phyloP scores from a whole-genome alignment of 2,888 invertebrate genomes.

The Hyppa rectilinea region DNA sequence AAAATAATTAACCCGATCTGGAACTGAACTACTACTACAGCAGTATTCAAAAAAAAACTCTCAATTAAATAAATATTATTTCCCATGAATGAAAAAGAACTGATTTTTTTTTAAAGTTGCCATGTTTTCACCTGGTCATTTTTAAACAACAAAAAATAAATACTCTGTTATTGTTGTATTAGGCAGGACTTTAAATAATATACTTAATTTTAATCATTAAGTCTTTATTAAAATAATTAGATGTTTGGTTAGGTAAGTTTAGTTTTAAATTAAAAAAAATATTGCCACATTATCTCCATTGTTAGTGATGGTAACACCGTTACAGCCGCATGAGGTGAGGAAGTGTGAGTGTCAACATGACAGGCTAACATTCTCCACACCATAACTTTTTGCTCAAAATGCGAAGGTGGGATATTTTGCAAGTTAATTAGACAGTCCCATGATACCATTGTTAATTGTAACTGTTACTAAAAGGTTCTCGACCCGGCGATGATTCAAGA shows the following conservation, averaged over 20 bases:
- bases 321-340: conserved; percentile 2
- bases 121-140: too few species aligned
- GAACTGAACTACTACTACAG: too few species aligned
- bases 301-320: conserved; percentile 9
- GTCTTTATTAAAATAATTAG: too few species aligned
- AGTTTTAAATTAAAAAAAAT: background rate
- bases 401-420: conserved; percentile 59
- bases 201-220: too few species aligned
- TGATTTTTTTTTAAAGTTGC: too few species aligned
- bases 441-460: conserved; percentile 66
- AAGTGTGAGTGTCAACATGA: conserved; percentile 49
- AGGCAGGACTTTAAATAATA: too few species aligned
- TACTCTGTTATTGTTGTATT: background rate
- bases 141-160: too few species aligned
- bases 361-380: conserved; percentile 18
- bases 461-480: conserved; percentile 57
- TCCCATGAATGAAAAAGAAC: too few species aligned
- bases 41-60: too few species aligned
- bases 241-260: too few species aligned
- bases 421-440: conserved; percentile 59
- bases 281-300: background rate
- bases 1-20: too few species aligned
- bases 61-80: too few species aligned
- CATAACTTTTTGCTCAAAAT: conserved; percentile 42
- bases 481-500: conserved; percentile 54